Conservation (phyloP, 1,140 invertebrate genomes). For the Battus philenor region DNA sequence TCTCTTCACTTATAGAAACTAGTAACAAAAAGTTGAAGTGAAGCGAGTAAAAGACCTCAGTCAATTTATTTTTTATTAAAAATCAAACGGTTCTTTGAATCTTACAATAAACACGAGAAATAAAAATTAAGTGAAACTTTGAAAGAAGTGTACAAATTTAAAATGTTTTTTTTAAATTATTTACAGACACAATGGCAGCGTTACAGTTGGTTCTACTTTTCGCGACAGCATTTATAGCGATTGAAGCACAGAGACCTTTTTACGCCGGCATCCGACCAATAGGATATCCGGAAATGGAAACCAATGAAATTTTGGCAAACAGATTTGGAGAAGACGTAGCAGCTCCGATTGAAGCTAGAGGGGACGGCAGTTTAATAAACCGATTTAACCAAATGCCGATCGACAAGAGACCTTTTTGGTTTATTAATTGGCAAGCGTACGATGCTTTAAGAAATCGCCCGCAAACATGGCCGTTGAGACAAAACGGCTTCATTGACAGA, state of each 20-base stretch:
- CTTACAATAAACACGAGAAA: too few species aligned
- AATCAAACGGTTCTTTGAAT: too few species aligned
- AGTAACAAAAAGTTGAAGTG: too few species aligned
- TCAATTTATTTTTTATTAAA: too few species aligned
- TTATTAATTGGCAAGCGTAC: constrained; percentile 74
- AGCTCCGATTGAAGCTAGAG: constrained; percentile 64
- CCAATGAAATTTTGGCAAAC: constrained; percentile 28
- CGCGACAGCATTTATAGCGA: constrained; percentile 22
- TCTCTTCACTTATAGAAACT: too few species aligned
- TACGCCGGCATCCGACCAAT: constrained; percentile 55
- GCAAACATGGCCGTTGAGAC: constrained; percentile 39
- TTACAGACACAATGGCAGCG: constrained; percentile 42
- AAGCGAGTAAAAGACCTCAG: too few species aligned
- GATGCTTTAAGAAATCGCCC: constrained; percentile 55
- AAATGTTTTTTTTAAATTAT: constrained; percentile 23
- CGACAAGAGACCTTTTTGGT: constrained; percentile 78
- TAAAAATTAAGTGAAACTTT: too few species aligned
- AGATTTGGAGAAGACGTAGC: constrained; percentile 46
- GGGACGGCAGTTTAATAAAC: constrained; percentile 69
- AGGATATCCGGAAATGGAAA: constrained; percentile 38
- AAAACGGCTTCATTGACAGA: constrained; percentile 33
- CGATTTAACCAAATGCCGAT: constrained; percentile 70
- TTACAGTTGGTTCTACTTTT: constrained; percentile 32
- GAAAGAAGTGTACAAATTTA: too few species aligned
- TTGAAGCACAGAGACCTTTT: constrained; percentile 51